Conservation (phyloP, 2,888 invertebrate species). For the Troides oblongomaculatus region DNA sequence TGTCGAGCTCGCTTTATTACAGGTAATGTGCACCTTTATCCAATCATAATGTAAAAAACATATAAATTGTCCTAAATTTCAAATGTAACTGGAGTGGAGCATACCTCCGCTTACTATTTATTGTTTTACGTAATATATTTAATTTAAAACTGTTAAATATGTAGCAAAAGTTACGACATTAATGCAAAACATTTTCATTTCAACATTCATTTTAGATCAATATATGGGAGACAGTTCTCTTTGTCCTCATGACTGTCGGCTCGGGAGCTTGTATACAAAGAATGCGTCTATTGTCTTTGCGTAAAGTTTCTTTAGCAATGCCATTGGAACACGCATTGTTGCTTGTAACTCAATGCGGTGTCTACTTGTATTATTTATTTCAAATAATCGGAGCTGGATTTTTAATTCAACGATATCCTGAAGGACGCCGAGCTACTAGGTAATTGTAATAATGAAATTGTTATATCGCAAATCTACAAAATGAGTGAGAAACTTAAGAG, state of each 20-base stretch:
- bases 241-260: constrained; percentile 65
- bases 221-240: constrained; percentile 74
- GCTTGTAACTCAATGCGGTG: constrained; percentile 88
- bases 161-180: not conserved
- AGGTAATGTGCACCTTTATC: constrained; percentile 57
- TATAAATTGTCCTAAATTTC: not conserved
- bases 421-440: constrained; percentile 65
- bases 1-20: constrained; percentile 80
- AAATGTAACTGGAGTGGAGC: not conserved
- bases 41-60: not conserved
- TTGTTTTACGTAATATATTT: not conserved
- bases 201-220: constrained; percentile 74
- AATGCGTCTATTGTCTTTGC: constrained; percentile 62
- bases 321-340: constrained; percentile 86
- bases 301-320: constrained; percentile 55
- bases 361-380: constrained; percentile 88
- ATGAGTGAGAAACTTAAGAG: too few species aligned
- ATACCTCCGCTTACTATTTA: too few species aligned
- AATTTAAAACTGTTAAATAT: not conserved
- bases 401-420: constrained; percentile 61
- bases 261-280: constrained; percentile 68
- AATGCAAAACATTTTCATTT: not conserved
- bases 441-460: constrained; percentile 34
- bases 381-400: constrained; percentile 87
- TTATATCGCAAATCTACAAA: not conserved